Conservation (phyloP, 2,888 invertebrate genomes). For the Harpalus rufipes region DNA sequence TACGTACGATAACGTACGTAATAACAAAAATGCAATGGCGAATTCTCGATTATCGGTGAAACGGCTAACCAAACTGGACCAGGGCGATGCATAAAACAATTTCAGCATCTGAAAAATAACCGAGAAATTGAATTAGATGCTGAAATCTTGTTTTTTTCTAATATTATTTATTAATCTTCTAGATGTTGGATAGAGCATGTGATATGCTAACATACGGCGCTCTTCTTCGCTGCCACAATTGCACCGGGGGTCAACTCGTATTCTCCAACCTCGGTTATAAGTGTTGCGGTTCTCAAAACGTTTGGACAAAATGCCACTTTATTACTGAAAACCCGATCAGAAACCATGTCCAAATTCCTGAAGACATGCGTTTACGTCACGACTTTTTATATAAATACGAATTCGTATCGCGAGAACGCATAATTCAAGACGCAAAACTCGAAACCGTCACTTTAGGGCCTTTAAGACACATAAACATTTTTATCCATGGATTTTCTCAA, state of each 20-base stretch:
- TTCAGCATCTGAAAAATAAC: too few relatives aligned
- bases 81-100: too few relatives aligned
- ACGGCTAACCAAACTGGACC: too few relatives aligned
- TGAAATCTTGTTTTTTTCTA: too few relatives aligned
- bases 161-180: not conserved
- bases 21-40: too few relatives aligned
- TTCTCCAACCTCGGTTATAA: constrained; percentile 58
- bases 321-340: constrained; percentile 18
- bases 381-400: constrained; percentile 53
- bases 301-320: constrained; percentile 44
- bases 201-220: constrained; percentile 60
- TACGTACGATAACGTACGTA: too few relatives aligned
- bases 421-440: not conserved
- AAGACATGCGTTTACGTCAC: constrained; percentile 46
- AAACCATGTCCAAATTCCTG: constrained; percentile 34
- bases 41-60: too few relatives aligned
- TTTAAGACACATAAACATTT: constrained; percentile 47
- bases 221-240: constrained; percentile 23
- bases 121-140: too few relatives aligned
- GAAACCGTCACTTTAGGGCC: constrained; percentile 27
- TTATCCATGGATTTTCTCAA: constrained; percentile 38
- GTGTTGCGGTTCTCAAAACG: constrained; percentile 26
- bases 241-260: constrained; percentile 20
- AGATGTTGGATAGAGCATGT: constrained; percentile 48
- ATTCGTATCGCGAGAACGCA: constrained; percentile 36